These are phyloP conservation scores for Ia io DNA, from an alignment of 2,113 vertebrate species.

Conservation along the genomic window DNA sequence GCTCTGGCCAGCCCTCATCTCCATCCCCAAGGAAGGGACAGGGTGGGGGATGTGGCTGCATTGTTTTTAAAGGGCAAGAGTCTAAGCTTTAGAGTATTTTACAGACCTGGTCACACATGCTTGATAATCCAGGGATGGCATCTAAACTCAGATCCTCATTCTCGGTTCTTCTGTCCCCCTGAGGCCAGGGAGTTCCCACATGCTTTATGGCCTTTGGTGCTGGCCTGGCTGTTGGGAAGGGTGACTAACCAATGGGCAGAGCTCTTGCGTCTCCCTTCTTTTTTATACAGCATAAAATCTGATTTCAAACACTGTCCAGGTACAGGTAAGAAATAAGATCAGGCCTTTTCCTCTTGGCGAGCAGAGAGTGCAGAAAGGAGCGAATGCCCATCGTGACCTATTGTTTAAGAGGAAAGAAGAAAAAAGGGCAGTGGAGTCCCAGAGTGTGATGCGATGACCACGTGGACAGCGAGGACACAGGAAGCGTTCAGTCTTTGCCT, in stretches of 20 bases:
- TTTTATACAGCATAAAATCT: neutral
- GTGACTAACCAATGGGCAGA: no score
- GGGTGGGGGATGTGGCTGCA: no score
- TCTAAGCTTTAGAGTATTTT: neutral
- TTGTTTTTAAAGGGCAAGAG: neutral
- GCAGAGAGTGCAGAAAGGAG: neutral
- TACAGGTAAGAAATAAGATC: neutral
- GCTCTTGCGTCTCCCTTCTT: neutral
- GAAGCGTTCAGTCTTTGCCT: no score
- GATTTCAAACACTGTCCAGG: neutral
- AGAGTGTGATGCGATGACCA: neutral
- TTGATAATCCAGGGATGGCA: neutral
- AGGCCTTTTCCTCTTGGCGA: neutral
- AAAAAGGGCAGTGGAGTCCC: fast-evolving
- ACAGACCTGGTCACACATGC: no score
- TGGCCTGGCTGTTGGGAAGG: neutral
- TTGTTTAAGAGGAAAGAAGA: neutral
- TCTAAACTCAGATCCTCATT: neutral
- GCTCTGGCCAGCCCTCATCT: fast-evolving
- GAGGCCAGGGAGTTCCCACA: neutral
- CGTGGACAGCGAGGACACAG: fast-evolving
- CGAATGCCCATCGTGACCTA: fast-evolving
- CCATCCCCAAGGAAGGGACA: neutral
- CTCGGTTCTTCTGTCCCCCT: neutral
- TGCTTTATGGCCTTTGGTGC: fast-evolving